Evolutionary conservation across 2,113 vertebrate species (phyloP).

Genomic region (Columbina picui): DNA sequence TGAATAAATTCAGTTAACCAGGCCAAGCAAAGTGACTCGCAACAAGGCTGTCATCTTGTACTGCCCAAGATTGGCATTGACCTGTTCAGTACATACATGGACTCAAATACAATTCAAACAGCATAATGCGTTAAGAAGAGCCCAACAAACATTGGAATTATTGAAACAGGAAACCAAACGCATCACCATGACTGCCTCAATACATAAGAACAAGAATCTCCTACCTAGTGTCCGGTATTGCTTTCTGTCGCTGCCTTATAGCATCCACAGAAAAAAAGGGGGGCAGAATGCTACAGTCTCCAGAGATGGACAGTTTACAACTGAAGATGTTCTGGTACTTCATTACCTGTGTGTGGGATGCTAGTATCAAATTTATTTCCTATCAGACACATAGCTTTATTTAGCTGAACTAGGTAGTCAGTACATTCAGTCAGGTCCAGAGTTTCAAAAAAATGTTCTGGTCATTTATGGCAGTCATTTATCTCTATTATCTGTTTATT

Average conservation of each 20-base stretch:
- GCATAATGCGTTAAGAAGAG: background rate
- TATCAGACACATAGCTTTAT: background rate
- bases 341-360: background rate
- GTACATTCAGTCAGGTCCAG: background rate
- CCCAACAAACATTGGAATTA: background rate
- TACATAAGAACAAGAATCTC: background rate
- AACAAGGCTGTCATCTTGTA: background rate
- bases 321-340: background rate
- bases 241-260: background rate
- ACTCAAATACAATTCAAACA: background rate
- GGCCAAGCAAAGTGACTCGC: background rate
- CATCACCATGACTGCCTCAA: background rate
- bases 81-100: background rate
- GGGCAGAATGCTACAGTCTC: background rate
- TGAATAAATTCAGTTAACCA: background rate
- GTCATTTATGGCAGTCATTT: background rate
- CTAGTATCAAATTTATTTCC: background rate
- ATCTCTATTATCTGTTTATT: background rate
- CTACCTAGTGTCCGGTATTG: background rate
- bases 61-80: background rate
- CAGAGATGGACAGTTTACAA: background rate
- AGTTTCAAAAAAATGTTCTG: background rate
- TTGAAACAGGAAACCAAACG: background rate
- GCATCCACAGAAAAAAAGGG: background rate
- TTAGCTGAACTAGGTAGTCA: background rate